Evolutionary conservation across 2,113 vertebrate species (phyloP).

Genomic region (Poicephalus gulielmi): DNA sequence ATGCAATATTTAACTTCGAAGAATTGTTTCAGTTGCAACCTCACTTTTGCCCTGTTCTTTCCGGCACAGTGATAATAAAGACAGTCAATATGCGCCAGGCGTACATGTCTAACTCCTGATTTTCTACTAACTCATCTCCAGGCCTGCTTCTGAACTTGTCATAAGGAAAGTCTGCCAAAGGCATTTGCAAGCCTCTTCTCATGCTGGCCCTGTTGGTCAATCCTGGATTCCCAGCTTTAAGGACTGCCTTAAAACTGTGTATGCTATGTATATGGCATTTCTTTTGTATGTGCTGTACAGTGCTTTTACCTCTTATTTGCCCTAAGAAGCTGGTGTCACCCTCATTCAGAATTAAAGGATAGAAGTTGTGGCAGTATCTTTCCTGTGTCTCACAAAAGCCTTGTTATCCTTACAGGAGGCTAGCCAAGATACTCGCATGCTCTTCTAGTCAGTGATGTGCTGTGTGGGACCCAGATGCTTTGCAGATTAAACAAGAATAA

Average conservation of each 20-base stretch:
- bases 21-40: not conserved
- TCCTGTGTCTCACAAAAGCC: not conserved
- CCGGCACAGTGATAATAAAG: not conserved
- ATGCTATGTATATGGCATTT: not conserved
- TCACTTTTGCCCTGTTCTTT: not conserved
- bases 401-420: not conserved
- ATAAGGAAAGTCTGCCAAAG: not conserved
- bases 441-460: not conserved
- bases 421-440: not conserved
- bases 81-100: not conserved
- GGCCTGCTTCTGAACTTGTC: not conserved
- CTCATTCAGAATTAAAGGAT: not conserved
- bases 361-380: not conserved
- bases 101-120: not conserved
- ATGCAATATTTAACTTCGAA: not conserved
- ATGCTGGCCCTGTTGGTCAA: rapidly evolving
- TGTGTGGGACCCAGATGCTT: not conserved
- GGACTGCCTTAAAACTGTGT: not conserved
- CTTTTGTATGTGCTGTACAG: not conserved
- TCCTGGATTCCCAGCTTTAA: not conserved
- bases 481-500: not conserved
- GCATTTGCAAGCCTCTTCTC: not conserved
- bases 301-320: not conserved
- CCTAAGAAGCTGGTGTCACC: not conserved
- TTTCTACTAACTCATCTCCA: not conserved